These are phyloP conservation scores for Aurelia sp. DNA, from an alignment of 30 jellyfish, hydroid and myxozoan species.

Conservation along the genomic window DNA sequence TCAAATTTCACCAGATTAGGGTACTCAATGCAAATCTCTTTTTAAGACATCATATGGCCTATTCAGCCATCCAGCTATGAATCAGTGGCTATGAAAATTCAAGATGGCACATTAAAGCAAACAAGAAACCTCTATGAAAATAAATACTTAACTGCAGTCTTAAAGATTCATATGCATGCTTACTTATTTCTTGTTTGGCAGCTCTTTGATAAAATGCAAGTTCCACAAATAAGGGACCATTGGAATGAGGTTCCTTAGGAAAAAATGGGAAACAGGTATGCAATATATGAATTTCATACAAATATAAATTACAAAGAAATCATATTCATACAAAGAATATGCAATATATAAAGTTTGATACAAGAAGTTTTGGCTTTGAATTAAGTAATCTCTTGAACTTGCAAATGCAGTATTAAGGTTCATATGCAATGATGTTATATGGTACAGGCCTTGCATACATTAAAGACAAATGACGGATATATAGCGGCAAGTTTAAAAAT, in stretches of 20 bases:
- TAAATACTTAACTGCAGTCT: not conserved
- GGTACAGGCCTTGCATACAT: not conserved
- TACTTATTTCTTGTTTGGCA: slow-evolving; percentile 89
- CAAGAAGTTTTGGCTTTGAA: not conserved
- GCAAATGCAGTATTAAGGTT: not conserved
- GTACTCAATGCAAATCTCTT: no score
- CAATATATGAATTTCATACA: not conserved
- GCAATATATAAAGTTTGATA: not conserved
- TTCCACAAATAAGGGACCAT: slow-evolving; percentile 99
- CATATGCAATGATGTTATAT: not conserved
- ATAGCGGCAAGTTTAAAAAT: no score
- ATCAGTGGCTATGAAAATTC: no score
- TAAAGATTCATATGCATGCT: not conserved
- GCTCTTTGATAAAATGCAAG: slow-evolving; percentile 98
- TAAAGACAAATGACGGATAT: no score
- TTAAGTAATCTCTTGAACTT: no score
- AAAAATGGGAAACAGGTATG: not conserved
- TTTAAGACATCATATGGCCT: no score
- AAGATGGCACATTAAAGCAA: no score
- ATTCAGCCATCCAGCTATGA: no score
- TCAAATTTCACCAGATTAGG: no score
- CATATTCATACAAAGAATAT: not conserved
- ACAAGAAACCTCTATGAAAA: not conserved
- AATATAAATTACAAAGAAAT: not conserved
- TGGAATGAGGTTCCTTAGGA: slow-evolving; percentile 98